Conservation (phyloP, 2,888 invertebrate species). For the Tanaodytes sp. region DNA sequence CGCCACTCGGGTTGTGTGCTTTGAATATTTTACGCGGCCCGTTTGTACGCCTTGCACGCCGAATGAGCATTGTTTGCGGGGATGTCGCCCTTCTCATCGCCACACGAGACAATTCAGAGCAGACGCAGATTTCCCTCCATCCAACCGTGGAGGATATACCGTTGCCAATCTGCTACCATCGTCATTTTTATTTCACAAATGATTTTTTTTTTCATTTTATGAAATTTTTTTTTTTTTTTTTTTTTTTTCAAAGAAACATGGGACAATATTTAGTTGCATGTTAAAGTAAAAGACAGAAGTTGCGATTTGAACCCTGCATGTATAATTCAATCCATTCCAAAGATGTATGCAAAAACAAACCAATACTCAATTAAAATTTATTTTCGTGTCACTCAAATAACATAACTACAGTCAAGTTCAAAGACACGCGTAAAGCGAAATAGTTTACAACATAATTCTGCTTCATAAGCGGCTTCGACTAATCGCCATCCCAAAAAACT, state of each 20-base stretch:
- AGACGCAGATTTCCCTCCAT: slow-evolving; percentile 10
- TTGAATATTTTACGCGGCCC: slow-evolving; percentile 67
- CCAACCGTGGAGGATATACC: slow-evolving; percentile 22
- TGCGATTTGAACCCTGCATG: too few relatives aligned
- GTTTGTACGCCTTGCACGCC: slow-evolving; percentile 49
- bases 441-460: too few relatives aligned
- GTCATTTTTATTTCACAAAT: not conserved
- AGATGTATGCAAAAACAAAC: too few relatives aligned
- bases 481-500: too few relatives aligned
- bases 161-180: slow-evolving; percentile 9
- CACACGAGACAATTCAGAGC: slow-evolving; percentile 52
- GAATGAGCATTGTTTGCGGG: slow-evolving; percentile 47
- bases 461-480: too few relatives aligned
- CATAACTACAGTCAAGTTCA: too few relatives aligned
- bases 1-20: slow-evolving; percentile 61
- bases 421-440: too few relatives aligned
- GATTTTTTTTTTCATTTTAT: not conserved
- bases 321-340: too few relatives aligned
- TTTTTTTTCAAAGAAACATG: not conserved
- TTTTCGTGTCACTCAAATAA: too few relatives aligned
- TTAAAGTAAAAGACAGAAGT: too few relatives aligned
- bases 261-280: too few relatives aligned
- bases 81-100: slow-evolving; percentile 34
- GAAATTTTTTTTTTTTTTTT: not conserved
- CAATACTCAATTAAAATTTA: too few relatives aligned